Evolutionary conservation across 2,888 invertebrate genomes (phyloP), one percentile per base, ranked within the genome.

Genomic region (Embidobia sp.): DNA sequence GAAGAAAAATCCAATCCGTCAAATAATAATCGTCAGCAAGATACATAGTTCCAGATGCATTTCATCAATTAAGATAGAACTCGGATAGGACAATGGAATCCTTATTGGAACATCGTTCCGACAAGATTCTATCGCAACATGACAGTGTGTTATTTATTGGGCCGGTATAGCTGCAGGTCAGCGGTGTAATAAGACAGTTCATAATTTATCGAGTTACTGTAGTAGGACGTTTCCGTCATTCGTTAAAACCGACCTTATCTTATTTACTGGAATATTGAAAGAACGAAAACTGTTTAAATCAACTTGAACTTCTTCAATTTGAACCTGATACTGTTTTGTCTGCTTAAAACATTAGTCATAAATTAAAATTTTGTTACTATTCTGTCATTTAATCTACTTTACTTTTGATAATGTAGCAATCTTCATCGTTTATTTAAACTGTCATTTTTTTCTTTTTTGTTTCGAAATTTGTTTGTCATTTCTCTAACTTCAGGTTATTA

Each of bases 131-230:
- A 67, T 66, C 53, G 46, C 22, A 31, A 44, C 55, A 67, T 63
- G 72, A 67, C 77, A 67, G 63, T 73, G 57, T 48, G 55, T 63
- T 73, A 77, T 77, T 77, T 77, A 72, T 77, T 67, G 44, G 29
- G 13, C 19, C 15, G n/a, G 61, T 55, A 55, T 63, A 63, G 61
- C 67, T 73, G 46, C 37, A 42, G 63, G 67, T 73, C 77, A 77
- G 48, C 37, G 27, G 10, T 33, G 51, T 70, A 63, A 70, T 72
- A 69, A 72, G 77, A 66, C 70, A 51, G 77, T 53, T 37, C 44
- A 66, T 72, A 70, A 77, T 77, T 77, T 64, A 77, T 72, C 26
- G 49, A 11, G 10, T 2, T n/a, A 6, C 37, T 49, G 51, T 49
- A 59, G 31, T 27, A 13, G 44, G 46, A 59, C 16, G 7, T 40